Evolutionary conservation across 2,888 invertebrate species (phyloP).

Genomic region (Lepetodrilus schrolli): DNA sequence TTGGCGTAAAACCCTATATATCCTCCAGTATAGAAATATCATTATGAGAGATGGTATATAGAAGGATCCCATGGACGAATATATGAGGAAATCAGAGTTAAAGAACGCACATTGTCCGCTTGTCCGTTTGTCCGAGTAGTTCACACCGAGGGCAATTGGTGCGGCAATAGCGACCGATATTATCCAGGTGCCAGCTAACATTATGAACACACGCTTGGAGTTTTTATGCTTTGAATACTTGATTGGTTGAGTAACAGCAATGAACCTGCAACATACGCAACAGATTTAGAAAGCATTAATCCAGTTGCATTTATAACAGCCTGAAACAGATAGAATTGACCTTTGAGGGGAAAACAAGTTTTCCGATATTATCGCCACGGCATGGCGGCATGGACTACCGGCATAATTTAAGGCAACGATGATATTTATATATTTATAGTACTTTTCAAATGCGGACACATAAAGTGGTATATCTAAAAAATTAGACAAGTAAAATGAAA

Average conservation of each 20-base stretch:
- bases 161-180: slow-evolving; percentile 95
- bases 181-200: slow-evolving; percentile 95
- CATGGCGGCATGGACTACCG: too few relatives aligned
- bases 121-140: slow-evolving; percentile 90
- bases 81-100: slow-evolving; percentile 97
- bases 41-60: slow-evolving; percentile 99
- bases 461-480: too few relatives aligned
- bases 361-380: too few relatives aligned
- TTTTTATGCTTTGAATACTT: slow-evolving; percentile 99
- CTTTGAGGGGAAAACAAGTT: too few relatives aligned
- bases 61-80: slow-evolving; percentile 97
- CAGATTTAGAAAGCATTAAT: too few relatives aligned
- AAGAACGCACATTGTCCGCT: slow-evolving; percentile 94
- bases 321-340: too few relatives aligned
- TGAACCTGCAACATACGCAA: slow-evolving; percentile 83
- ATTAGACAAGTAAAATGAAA: too few relatives aligned
- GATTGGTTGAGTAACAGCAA: slow-evolving; percentile 98
- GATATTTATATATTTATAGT: too few relatives aligned
- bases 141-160: slow-evolving; percentile 95
- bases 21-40: slow-evolving; percentile 97
- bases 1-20: slow-evolving; percentile 87
- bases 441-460: too few relatives aligned
- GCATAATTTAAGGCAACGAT: too few relatives aligned
- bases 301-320: too few relatives aligned
- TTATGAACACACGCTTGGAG: slow-evolving; percentile 88